These are phyloP conservation scores for Cantharis flavilabris DNA, from an alignment of 2,888 invertebrate species.

Conservation along the genomic window DNA sequence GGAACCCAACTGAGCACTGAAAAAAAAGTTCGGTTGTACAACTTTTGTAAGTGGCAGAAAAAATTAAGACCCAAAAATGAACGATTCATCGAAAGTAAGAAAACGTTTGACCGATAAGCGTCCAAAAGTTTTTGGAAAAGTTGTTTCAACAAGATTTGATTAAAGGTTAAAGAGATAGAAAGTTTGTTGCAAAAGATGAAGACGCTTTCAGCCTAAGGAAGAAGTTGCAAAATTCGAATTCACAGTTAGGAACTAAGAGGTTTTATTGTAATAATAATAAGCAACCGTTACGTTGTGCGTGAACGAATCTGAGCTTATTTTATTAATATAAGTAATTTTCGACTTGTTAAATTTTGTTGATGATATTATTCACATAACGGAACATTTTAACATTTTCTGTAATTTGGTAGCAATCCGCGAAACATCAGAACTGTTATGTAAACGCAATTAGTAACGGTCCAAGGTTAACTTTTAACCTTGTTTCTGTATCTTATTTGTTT, in stretches of 20 bases:
- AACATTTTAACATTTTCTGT: constrained; percentile 13
- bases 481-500: constrained; percentile 5
- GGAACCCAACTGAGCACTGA: background rate
- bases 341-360: background rate
- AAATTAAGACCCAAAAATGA: background rate
- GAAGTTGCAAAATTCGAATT: background rate
- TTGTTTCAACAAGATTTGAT: background rate
- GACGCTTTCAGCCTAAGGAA: background rate
- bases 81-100: background rate
- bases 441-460: constrained; percentile 35
- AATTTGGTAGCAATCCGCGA: constrained; percentile 25
- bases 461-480: constrained; percentile 28
- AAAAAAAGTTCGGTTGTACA: background rate
- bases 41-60: background rate
- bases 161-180: background rate
- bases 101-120: background rate
- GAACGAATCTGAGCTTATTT: background rate
- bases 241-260: background rate
- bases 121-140: background rate
- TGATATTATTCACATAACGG: constrained; percentile 13
- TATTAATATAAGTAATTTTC: background rate
- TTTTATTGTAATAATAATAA: background rate
- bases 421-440: constrained; percentile 24
- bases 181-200: background rate
- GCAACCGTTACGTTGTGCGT: background rate